Base-by-base conservation (phyloP, 1,140 invertebrate genomes). In the Panagrolaimus sp. region DNA sequence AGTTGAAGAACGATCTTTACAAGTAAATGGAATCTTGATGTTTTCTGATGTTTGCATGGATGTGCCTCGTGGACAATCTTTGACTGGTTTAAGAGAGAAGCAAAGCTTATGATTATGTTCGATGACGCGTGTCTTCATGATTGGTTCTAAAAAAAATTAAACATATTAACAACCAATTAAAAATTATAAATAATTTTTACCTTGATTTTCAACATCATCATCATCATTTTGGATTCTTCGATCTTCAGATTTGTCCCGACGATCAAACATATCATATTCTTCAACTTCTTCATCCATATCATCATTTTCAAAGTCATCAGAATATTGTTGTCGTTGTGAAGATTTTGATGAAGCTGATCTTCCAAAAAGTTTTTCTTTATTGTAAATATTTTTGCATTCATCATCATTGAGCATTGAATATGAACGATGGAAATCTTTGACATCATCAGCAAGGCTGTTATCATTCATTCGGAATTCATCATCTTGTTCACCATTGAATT, bases 31-130 rank as follows among this genome's bases (percentile, higher is more conserved):
- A 9, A 65, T 9, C n/a, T 43, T 23, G 20, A 43, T 23, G n/a
- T 8, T 3, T 57, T 78, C 57, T 5, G 31, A 51, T 3, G 27
- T 31, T n/a, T 64, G 64, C 16, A 67, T 53, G 0, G 9, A 13
- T 14, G 45, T 61, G 13, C 67, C 72, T 9, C 43, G 53, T 27
- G 72, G 67, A 47, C 80, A 82, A 0, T 47, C 38, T 5, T 67
- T 62, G 9, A 79, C 61, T 7, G 79, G 72, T 25, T 70, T 42
- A 8, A 43, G 73, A 38, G 65, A 66, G 66, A 75, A 74, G 66
- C 75, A 77, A 8, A 76, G n/a, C 42, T 63, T 65, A 51, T 74
- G 63, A 1, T 38, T 66, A n/a, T 51, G 16, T 9, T 57, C 0
- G 45, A 74, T 66, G 61, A 44, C 43, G 5, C 66, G 0, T 7